Conservation (phyloP, 2,113 vertebrate genomes). For the Tenebrosternarchus preto region DNA sequence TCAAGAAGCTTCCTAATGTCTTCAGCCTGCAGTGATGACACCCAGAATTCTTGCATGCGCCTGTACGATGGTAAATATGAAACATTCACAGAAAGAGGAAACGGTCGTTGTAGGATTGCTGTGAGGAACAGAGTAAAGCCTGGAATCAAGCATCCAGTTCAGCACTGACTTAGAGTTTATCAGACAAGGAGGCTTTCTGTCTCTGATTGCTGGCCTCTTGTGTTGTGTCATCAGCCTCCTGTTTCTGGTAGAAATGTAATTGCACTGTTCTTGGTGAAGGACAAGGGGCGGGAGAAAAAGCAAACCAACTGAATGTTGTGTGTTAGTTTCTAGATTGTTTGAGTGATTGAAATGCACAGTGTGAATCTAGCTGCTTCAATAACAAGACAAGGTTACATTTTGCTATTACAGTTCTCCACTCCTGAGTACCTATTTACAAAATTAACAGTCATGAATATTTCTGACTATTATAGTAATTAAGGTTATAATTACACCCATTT, state of each 20-base stretch:
- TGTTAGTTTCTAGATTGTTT: constrained; percentile 63
- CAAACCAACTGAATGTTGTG: constrained; percentile 63
- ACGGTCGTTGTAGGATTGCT: constrained; percentile 15
- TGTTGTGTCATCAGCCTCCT: constrained; percentile 60
- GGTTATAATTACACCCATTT: constrained; percentile 37
- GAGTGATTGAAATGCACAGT: constrained; percentile 54
- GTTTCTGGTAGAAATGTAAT: constrained; percentile 72
- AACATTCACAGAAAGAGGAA: background rate
- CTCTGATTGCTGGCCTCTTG: constrained; percentile 55
- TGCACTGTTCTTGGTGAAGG: constrained; percentile 73
- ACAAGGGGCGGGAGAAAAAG: constrained; percentile 60
- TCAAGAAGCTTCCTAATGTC: background rate
- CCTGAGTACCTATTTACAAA: constrained; percentile 45
- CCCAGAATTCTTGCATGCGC: background rate
- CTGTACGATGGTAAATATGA: no score
- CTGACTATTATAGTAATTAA: constrained; percentile 36
- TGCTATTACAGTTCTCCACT: constrained; percentile 38
- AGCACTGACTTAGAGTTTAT: constrained; percentile 37
- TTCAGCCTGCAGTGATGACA: background rate
- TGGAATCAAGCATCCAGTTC: constrained; percentile 29
- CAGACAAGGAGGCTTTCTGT: constrained; percentile 44
- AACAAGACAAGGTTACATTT: constrained; percentile 47
- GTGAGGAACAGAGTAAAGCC: background rate
- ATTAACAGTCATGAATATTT: constrained; percentile 46
- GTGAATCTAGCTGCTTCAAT: constrained; percentile 52